Evolutionary conservation across 2,888 invertebrate species (phyloP).

Genomic region (Mechanitis mazaeus): DNA sequence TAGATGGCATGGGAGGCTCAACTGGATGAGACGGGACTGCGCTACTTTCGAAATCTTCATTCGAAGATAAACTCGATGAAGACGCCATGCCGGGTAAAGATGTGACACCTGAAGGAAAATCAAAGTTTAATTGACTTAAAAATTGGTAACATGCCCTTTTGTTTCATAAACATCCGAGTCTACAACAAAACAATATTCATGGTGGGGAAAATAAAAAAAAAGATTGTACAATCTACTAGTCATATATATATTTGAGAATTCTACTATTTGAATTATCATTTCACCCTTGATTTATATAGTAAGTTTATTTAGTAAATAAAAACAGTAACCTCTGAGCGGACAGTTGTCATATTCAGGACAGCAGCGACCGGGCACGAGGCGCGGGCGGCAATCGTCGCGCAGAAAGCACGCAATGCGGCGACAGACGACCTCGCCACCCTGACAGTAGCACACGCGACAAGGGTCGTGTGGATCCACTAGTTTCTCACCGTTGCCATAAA

Average conservation of each 20-base stretch:
- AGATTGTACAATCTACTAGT: too few species aligned
- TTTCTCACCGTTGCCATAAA: slow-evolving; percentile 86
- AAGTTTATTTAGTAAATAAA: not conserved
- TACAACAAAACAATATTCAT: too few species aligned
- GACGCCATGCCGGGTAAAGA: slow-evolving; percentile 49
- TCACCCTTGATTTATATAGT: not conserved
- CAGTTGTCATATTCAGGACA: slow-evolving; percentile 90
- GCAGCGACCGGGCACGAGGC: slow-evolving; percentile 83
- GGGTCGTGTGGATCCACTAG: slow-evolving; percentile 83
- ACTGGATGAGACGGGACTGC: slow-evolving; percentile 38
- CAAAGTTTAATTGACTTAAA: not conserved
- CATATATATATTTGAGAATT: too few species aligned
- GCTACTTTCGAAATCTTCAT: slow-evolving; percentile 37
- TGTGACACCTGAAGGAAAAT: slow-evolving; percentile 55
- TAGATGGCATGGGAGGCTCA: slow-evolving; percentile 54
- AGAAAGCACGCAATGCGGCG: slow-evolving; percentile 85
- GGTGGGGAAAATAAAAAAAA: too few species aligned
- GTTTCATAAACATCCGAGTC: too few species aligned
- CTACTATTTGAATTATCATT: too few species aligned
- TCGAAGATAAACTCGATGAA: slow-evolving; percentile 37
- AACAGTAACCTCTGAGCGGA: slow-evolving; percentile 77
- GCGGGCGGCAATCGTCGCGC: slow-evolving; percentile 84
- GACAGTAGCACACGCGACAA: slow-evolving; percentile 88
- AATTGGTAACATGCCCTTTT: not conserved
- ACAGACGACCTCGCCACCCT: slow-evolving; percentile 87